These are phyloP conservation scores for Pogonocichla stellata DNA, from an alignment of 2,113 vertebrate genomes.

Conservation along the genomic window DNA sequence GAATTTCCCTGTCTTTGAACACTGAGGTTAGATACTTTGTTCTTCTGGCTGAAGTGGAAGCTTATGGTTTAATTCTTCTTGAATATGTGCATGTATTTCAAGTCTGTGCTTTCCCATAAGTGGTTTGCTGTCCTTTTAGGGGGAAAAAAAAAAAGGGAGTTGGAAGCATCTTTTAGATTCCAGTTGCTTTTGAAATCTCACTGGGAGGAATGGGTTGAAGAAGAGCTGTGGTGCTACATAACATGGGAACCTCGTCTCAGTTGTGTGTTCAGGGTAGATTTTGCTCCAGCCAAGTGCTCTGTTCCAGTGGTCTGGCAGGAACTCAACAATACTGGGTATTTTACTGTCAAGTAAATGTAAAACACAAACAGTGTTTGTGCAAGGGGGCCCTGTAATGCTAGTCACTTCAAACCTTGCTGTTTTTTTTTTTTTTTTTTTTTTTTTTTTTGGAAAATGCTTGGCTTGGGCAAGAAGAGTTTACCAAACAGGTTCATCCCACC, in stretches of 20 bases:
- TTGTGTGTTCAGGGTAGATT: not conserved
- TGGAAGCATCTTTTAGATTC: not conserved
- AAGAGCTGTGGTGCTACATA: not conserved
- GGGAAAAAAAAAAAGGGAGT: not conserved
- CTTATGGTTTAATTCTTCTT: not conserved
- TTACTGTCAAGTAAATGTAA: not conserved
- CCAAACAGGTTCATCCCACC: not conserved
- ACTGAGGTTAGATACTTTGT: slow-evolving; percentile 2
- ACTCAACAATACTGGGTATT: not conserved
- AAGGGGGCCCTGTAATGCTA: not conserved
- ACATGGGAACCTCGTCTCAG: not conserved
- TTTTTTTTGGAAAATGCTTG: not conserved
- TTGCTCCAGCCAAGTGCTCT: not conserved
- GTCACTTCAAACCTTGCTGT: not conserved
- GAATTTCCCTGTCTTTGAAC: slow-evolving; percentile 50
- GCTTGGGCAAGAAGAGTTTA: not conserved
- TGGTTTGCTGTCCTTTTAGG: not conserved
- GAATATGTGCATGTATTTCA: not conserved
- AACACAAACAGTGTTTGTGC: not conserved
- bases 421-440: not conserved
- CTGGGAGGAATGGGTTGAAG: not conserved
- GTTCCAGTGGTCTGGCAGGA: not conserved
- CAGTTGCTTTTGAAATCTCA: not conserved
- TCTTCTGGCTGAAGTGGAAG: slow-evolving; percentile 2
- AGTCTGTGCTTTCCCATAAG: not conserved